These are phyloP conservation scores for Lordiphosa clarofinis DNA, from an alignment of 1,140 invertebrate genomes.

Conservation along the genomic window DNA sequence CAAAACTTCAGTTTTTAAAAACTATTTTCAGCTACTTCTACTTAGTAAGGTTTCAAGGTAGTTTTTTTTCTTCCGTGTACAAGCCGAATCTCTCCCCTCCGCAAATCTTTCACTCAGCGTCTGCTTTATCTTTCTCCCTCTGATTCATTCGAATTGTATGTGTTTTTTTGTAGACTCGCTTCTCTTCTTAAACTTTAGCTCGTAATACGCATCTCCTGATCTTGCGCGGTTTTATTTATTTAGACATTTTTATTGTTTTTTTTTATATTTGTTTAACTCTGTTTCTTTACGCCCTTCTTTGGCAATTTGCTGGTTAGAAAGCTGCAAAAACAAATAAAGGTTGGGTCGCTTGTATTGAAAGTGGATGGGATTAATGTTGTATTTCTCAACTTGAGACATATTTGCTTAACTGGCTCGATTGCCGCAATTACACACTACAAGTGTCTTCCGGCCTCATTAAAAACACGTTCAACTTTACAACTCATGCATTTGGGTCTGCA, in stretches of 20 bases:
- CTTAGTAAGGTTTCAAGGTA: too few relatives aligned
- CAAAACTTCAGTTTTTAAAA: too few relatives aligned
- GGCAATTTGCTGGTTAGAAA: conserved; percentile 62
- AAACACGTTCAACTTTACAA: conserved; percentile 27
- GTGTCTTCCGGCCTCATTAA: conserved; percentile 64
- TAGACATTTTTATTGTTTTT: conserved; percentile 28
- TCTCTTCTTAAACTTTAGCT: conserved; percentile 20
- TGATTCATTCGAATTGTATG: conserved; percentile 46
- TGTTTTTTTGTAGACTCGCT: conserved; percentile 34
- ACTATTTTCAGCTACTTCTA: too few relatives aligned
- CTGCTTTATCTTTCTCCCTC: not conserved
- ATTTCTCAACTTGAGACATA: conserved; percentile 5
- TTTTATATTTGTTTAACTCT: conserved; percentile 19
- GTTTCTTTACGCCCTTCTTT: conserved; percentile 49
- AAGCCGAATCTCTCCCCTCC: too few relatives aligned
- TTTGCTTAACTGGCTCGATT: conserved; percentile 11
- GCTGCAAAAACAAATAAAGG: conserved; percentile 74
- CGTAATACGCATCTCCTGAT: conserved; percentile 14
- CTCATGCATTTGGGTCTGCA: conserved; percentile 1
- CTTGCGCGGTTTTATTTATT: conserved; percentile 9
- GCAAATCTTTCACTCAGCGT: too few relatives aligned
- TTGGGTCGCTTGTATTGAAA: conserved; percentile 39
- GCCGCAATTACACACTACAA: conserved; percentile 15
- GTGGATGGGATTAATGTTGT: conserved; percentile 10
- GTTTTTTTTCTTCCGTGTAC: too few relatives aligned